Percentiles rank a stretch among this genome's conserved stretches.
These are phyloP conservation scores for Urophycis tenuis DNA, from an alignment of 2,797 vertebrate genomes.

Conservation along the genomic window DNA sequence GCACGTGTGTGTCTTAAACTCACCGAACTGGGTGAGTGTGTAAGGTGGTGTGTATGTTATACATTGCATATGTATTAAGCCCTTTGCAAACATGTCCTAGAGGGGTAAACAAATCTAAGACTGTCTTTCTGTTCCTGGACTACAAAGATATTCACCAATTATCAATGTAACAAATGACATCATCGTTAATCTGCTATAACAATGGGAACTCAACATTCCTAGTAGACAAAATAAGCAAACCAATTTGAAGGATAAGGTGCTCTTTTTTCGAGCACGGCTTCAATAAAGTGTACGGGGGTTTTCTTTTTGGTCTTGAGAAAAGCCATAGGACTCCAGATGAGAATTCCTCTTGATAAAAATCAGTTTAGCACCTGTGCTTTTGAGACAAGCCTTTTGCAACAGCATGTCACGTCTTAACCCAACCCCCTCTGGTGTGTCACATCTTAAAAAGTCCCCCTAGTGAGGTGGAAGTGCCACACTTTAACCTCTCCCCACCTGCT, in stretches of 20 bases:
- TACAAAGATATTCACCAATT: background rate
- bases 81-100: too few relatives aligned
- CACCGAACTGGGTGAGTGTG: too few relatives aligned
- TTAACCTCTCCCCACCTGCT: slow-evolving; percentile 14
- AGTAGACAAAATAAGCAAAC: background rate
- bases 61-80: too few relatives aligned
- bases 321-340: background rate
- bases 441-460: slow-evolving; percentile 29
- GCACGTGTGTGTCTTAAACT: too few relatives aligned
- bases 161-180: background rate
- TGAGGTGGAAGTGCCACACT: slow-evolving; percentile 26
- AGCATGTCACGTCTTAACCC: slow-evolving; percentile 18
- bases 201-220: background rate
- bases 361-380: slow-evolving; percentile 45
- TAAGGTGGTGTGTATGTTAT: too few relatives aligned
- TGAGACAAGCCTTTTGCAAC: slow-evolving; percentile 43
- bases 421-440: slow-evolving; percentile 1
- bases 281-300: background rate
- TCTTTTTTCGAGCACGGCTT: background rate
- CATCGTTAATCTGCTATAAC: background rate
- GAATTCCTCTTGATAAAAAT: slow-evolving; percentile 49
- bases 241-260: background rate
- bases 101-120: background rate
- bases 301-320: background rate
- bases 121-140: background rate